Conservation (phyloP, 1,140 invertebrate genomes). For the Lerema accius region DNA sequence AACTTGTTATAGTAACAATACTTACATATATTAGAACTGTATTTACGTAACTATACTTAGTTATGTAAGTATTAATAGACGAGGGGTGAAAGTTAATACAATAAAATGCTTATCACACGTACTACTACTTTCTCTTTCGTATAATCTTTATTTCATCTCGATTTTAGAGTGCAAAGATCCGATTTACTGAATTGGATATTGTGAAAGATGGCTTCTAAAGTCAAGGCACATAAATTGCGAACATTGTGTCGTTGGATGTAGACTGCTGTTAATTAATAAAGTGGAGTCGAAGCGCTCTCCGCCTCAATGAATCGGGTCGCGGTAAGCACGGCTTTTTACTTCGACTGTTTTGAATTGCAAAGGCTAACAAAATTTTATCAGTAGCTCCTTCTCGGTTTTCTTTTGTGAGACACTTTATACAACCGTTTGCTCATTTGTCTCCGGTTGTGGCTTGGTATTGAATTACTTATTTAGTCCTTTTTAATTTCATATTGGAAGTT, state of each 20-base stretch:
- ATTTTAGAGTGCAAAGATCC: not conserved
- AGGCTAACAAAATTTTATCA: conserved; percentile 12
- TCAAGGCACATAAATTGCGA: conserved; percentile 33
- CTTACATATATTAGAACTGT: too few relatives aligned
- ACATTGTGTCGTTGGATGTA: conserved; percentile 45
- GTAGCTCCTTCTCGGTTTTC: not conserved
- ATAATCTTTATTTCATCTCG: not conserved
- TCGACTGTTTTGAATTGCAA: conserved; percentile 22
- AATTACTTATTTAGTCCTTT: too few relatives aligned
- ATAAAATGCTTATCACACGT: too few relatives aligned
- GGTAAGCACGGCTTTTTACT: conserved; percentile 20
- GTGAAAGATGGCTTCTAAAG: not conserved
- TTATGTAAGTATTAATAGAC: conserved; percentile 6
- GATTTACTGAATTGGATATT: not conserved
- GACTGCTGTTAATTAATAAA: conserved; percentile 70
- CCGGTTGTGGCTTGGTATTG: too few relatives aligned
- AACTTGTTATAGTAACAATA: too few relatives aligned
- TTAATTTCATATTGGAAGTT: too few relatives aligned
- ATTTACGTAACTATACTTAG: too few relatives aligned
- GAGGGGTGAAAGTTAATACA: too few relatives aligned
- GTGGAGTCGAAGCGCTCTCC: conserved; percentile 45
- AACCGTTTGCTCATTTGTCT: not conserved
- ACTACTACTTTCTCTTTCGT: too few relatives aligned
- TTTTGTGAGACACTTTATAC: not conserved
- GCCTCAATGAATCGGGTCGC: conserved; percentile 39